Evolutionary conservation across 2,888 invertebrate species (phyloP).

Genomic region (Cataglyphis albicans): DNA sequence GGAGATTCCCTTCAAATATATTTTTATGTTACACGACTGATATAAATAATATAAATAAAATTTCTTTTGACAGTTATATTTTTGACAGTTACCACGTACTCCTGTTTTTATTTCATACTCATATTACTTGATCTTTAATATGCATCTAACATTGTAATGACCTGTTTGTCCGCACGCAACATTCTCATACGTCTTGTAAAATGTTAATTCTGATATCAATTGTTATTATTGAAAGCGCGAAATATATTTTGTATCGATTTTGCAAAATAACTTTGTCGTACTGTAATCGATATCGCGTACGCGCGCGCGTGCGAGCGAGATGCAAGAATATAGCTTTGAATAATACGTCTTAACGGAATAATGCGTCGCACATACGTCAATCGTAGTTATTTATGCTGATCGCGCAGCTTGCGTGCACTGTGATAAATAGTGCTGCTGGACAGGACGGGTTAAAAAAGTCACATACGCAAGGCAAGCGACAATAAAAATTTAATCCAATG

Average conservation of each 20-base stretch:
- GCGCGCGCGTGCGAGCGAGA: background rate
- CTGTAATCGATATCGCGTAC: background rate
- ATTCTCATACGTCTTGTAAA: constrained; percentile 20
- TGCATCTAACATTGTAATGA: constrained; percentile 24
- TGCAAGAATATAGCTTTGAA: constrained; percentile 32
- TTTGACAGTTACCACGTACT: background rate
- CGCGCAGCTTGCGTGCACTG: constrained; percentile 66
- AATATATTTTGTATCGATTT: constrained; percentile 1
- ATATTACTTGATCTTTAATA: constrained; percentile 35
- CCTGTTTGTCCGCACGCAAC: constrained; percentile 37
- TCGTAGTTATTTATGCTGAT: constrained; percentile 66
- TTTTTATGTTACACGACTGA: background rate
- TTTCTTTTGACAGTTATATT: background rate
- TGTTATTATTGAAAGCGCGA: background rate
- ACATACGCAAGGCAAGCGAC: constrained; percentile 42
- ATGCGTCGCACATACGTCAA: constrained; percentile 33
- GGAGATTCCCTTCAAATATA: background rate
- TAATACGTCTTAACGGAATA: constrained; percentile 30
- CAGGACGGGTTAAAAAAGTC: constrained; percentile 55
- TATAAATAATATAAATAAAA: background rate
- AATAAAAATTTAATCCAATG: constrained; percentile 65
- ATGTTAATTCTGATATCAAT: constrained; percentile 30
- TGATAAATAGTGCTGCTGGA: constrained; percentile 59
- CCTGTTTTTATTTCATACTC: constrained; percentile 23
- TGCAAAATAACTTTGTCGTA: background rate